Percentiles rank a stretch among this genome's conserved stretches.
Conservation (phyloP, 2,888 invertebrate species). For the Spodoptera picta region DNA sequence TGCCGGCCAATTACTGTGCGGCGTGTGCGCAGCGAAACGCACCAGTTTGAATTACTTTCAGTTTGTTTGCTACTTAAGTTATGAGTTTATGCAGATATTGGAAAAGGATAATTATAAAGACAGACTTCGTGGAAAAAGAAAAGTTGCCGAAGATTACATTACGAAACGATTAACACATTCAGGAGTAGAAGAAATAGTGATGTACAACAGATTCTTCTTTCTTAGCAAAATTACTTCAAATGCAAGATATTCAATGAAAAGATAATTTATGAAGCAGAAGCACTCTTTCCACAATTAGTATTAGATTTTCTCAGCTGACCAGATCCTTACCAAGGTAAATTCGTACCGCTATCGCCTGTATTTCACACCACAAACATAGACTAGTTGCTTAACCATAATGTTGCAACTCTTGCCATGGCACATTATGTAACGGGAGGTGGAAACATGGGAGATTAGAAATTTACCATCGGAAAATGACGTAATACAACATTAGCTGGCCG, state of each 20-base stretch:
- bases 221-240: no score
- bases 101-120: no score
- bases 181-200: no score
- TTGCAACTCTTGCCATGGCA: constrained; percentile 57
- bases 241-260: no score
- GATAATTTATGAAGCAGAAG: no score
- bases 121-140: no score
- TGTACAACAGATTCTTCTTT: no score
- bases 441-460: constrained; percentile 43
- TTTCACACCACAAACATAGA: constrained; percentile 40
- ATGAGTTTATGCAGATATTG: constrained; percentile 9
- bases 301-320: no score
- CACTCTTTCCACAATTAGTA: no score
- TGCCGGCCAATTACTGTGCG: constrained; percentile 73
- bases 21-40: constrained; percentile 80
- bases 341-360: constrained; percentile 35
- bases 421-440: constrained; percentile 60
- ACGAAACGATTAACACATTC: no score
- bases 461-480: constrained; percentile 45
- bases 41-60: constrained; percentile 70
- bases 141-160: no score
- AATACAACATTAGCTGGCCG: constrained; percentile 42
- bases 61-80: constrained; percentile 39
- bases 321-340: background rate
- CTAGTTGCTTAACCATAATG: constrained; percentile 57